Evolutionary conservation across 2,888 invertebrate genomes (phyloP).

Genomic region (Nasonia oneida): DNA sequence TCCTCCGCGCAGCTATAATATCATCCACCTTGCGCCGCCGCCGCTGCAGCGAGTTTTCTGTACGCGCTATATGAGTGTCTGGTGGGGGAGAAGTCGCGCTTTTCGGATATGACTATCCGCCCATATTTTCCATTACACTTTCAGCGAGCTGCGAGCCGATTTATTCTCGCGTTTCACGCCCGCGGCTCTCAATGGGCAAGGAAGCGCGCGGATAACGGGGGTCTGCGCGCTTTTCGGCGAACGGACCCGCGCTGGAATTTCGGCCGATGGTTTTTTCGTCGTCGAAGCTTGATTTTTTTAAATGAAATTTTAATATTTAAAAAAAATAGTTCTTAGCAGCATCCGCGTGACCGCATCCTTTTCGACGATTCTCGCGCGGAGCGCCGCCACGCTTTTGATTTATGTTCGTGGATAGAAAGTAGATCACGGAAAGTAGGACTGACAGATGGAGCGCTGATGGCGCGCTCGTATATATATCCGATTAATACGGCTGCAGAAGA

Average conservation of each 20-base stretch:
- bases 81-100: neutral
- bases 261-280: too few species aligned
- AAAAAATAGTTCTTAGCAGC: neutral
- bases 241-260: too few species aligned
- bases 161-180: neutral
- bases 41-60: too few species aligned
- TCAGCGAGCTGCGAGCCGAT: neutral
- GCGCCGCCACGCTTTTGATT: slow-evolving; percentile 49
- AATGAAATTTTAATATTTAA: too few species aligned
- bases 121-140: neutral
- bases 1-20: neutral
- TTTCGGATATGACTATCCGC: slow-evolving; percentile 4
- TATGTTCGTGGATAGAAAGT: slow-evolving; percentile 59
- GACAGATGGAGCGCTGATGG: slow-evolving; percentile 58
- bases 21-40: slow-evolving; percentile 17
- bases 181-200: slow-evolving; percentile 31
- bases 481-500: slow-evolving; percentile 1
- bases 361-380: slow-evolving; percentile 9
- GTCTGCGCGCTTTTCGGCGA: too few species aligned
- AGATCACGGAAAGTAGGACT: slow-evolving; percentile 63
- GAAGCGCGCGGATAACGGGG: neutral
- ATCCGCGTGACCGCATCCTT: neutral
- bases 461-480: neutral
- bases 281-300: too few species aligned
- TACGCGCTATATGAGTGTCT: neutral